Evolutionary conservation across 1,140 invertebrate species (phyloP).

Genomic region (Pogonomyrmex barbatus): DNA sequence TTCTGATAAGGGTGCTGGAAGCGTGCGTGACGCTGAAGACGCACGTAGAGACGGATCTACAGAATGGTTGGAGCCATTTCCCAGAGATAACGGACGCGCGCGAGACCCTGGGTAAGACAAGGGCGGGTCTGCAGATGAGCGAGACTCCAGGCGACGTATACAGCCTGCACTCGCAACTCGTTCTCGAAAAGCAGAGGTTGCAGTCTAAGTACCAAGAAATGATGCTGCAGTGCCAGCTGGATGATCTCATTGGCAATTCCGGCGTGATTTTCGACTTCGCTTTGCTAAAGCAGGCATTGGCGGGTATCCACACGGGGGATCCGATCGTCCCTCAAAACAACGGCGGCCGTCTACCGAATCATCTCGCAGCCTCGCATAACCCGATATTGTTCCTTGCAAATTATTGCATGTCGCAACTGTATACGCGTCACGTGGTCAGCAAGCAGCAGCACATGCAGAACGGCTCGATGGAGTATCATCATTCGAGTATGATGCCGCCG

Average conservation of each 20-base stretch:
- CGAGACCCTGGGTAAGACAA: slow-evolving; percentile 88
- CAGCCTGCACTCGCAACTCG: slow-evolving; percentile 87
- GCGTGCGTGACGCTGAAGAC: slow-evolving; percentile 91
- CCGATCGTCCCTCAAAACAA: slow-evolving; percentile 78
- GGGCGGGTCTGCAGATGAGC: slow-evolving; percentile 87
- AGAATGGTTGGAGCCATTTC: slow-evolving; percentile 88
- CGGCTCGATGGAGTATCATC: slow-evolving; percentile 87
- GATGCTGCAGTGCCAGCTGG: slow-evolving; percentile 90
- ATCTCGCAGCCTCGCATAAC: slow-evolving; percentile 85
- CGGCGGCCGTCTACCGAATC: slow-evolving; percentile 83
- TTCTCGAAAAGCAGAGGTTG: slow-evolving; percentile 88
- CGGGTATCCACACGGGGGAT: slow-evolving; percentile 87
- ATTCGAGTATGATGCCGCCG: slow-evolving; percentile 80
- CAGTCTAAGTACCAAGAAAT: slow-evolving; percentile 90
- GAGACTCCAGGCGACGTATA: slow-evolving; percentile 87
- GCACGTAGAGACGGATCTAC: slow-evolving; percentile 90
- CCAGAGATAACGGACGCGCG: slow-evolving; percentile 89
- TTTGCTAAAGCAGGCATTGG: slow-evolving; percentile 88
- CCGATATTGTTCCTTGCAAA: slow-evolving; percentile 91
- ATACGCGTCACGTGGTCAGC: slow-evolving; percentile 89
- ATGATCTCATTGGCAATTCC: slow-evolving; percentile 90
- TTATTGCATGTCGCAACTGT: slow-evolving; percentile 91
- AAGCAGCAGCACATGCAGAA: slow-evolving; percentile 87
- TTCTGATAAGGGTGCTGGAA: slow-evolving; percentile 91
- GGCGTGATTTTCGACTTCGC: slow-evolving; percentile 89